Percentiles rank a stretch among this genome's conserved stretches.
Conservation (phyloP, 2,888 invertebrate species). For the Allolobophora icterica region DNA sequence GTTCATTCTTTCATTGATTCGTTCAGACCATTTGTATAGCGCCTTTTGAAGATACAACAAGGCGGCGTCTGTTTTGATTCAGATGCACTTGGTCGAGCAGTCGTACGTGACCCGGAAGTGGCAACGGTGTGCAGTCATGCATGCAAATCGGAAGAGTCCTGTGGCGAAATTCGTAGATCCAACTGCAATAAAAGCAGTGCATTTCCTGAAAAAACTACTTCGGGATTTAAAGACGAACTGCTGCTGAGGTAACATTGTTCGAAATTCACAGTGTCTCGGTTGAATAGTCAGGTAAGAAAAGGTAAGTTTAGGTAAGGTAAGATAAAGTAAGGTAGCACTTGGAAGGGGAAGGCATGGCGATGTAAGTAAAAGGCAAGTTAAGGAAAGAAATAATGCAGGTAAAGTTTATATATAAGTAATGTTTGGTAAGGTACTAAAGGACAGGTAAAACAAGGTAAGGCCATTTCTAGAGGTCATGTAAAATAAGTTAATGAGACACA, state of each 20-base stretch:
- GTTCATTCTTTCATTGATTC: no score
- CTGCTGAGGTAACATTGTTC: background rate
- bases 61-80: no score
- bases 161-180: background rate
- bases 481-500: background rate
- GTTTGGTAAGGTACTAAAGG: no score
- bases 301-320: no score
- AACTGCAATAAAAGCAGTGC: background rate
- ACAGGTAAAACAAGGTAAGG: background rate
- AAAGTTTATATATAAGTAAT: no score
- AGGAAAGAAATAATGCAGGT: no score
- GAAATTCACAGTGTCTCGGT: background rate
- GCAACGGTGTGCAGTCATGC: background rate
- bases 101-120: background rate
- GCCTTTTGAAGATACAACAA: no score
- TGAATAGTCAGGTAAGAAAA: background rate
- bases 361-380: background rate
- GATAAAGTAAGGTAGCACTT: background rate
- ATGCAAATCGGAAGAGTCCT: background rate
- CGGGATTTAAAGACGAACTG: background rate
- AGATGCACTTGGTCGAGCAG: no score
- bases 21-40: no score
- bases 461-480: background rate
- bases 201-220: background rate
- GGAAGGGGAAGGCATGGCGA: background rate